Evolutionary conservation across 2,797 vertebrate genomes (phyloP), one percentile per base, ranked within the genome.

Genomic region (Hephaestus fuliginosus): DNA sequence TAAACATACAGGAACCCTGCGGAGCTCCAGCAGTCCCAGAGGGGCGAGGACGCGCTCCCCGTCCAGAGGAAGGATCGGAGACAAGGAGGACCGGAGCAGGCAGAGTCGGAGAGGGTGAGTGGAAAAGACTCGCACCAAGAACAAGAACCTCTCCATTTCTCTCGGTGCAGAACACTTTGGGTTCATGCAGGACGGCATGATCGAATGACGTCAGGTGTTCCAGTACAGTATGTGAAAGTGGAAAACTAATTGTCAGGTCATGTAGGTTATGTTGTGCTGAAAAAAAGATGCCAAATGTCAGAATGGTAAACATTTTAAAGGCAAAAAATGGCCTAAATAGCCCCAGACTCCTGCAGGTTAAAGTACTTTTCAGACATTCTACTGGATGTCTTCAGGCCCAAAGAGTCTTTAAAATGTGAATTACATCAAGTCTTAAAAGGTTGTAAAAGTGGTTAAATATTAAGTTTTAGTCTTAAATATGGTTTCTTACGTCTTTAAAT

Each of bases 1-100:
- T 58, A 97, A 97, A 69, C 95, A 97, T 71, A 95, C 95, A 69
- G 96, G 97, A 41, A 97, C 97, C 70, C 88, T 98, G 43, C 95
- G 97, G 61, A 98, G 97, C 89, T 97, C 97, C 91, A 98, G 97
- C 93, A 97, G 97, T 79, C 97, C 97, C 69, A 93, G 97, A n/a
- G 97, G 97, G 0, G 97, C 97, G 7, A 93, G 97, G 63, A 97
- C 96, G 1, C 96, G 97, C 20, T 98, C 97, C 28, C 97, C 97
- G 0, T 98, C 97, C 76, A 93, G 97, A 28, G 97, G 97, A 43
- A 93, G 96, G 0, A 96, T 96, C 2, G 97, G 96, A 39, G 96
- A 97, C 1, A 96, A 97, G 83, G 97, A 98, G 3, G 95, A 96
- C 82, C 95, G 97, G 55, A 96, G 96, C 80, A 78, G 95, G 74